Evolutionary conservation across 2,113 vertebrate species (phyloP).

Genomic region (Geococcyx californianus): DNA sequence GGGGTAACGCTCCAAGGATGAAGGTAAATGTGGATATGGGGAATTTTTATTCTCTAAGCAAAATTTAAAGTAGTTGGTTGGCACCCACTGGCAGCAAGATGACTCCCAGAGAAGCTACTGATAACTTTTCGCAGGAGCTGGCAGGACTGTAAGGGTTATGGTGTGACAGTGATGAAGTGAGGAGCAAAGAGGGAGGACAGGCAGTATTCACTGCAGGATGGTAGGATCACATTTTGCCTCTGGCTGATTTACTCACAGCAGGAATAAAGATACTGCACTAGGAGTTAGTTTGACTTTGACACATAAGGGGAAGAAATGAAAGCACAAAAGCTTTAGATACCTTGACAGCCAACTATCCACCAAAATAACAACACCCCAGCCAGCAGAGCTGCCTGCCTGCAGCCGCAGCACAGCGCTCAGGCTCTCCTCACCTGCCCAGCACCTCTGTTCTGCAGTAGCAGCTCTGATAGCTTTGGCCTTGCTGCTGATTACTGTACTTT

Average conservation of each 20-base stretch:
- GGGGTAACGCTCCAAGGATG: background rate
- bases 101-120: background rate
- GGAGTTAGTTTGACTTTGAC: slow-evolving; percentile 21
- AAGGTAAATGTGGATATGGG: background rate
- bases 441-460: background rate
- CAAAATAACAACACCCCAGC: background rate
- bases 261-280: background rate
- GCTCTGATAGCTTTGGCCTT: background rate
- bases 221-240: slow-evolving; percentile 19
- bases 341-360: background rate
- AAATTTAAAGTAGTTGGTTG: background rate
- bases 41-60: background rate
- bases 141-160: background rate
- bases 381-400: background rate
- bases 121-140: background rate
- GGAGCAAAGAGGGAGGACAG: background rate
- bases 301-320: background rate
- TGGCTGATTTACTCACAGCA: slow-evolving; percentile 23
- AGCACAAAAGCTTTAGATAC: background rate
- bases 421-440: background rate
- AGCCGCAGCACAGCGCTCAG: background rate
- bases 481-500: background rate
- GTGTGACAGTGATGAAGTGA: slow-evolving; percentile 30
- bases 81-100: background rate
- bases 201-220: background rate